A percentile compares a stretch with the other conserved stretches of the same genome.
phyloP scores from a whole-genome alignment of 2,797 vertebrate genomes.

The Enteromius treurensis region DNA sequence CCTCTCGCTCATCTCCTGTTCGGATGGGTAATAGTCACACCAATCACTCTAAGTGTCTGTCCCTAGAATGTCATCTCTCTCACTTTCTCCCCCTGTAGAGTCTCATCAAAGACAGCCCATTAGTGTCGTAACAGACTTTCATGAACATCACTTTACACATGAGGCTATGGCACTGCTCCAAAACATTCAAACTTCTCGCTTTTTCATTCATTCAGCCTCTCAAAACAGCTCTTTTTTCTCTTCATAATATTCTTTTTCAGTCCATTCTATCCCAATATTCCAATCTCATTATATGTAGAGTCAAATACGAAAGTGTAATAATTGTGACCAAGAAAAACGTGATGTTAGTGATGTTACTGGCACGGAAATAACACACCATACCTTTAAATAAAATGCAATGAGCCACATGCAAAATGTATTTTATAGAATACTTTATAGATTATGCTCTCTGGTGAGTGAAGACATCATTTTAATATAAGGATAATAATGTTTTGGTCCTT shows the following conservation, averaged over 20 bases:
- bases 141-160: slow-evolving; percentile 50
- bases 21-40: slow-evolving; percentile 55
- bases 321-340: background rate
- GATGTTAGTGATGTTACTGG: background rate
- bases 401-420: background rate
- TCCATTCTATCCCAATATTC: background rate
- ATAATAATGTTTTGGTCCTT: background rate
- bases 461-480: background rate
- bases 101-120: slow-evolving; percentile 45
- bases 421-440: background rate
- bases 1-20: slow-evolving; percentile 66
- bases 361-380: background rate
- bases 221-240: background rate
- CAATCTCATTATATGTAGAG: background rate
- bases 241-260: background rate
- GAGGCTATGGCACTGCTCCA: slow-evolving; percentile 15
- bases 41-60: slow-evolving; percentile 61
- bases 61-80: slow-evolving; percentile 56
- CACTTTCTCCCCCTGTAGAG: slow-evolving; percentile 37
- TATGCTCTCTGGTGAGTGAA: background rate
- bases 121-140: slow-evolving; percentile 48
- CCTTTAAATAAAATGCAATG: background rate
- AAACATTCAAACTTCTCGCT: background rate
- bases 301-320: background rate
- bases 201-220: background rate